Evolutionary conservation across 2,888 invertebrate genomes (phyloP), one percentile per base, ranked within the genome.

Genomic region (Hecatera dysodea): DNA sequence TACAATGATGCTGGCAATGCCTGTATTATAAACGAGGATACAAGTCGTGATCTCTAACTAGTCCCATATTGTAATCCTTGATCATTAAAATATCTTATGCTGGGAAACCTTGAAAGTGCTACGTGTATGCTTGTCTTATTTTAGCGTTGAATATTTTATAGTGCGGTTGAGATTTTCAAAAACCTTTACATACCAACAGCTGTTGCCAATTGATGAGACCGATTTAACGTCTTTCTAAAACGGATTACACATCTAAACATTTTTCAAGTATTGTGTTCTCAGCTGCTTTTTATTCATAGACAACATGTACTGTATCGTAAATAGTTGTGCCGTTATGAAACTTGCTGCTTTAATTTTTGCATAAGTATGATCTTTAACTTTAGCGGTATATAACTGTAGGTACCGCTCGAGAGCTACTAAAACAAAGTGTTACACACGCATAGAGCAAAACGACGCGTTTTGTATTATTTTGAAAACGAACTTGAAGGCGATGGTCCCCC

Each of bases 201-300:
- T 85, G 77, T 71, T 83, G 69, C 73, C 64, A 83, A 77, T 80
- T 67, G 72, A 81, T 77, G 75, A 72, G 60, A 68, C 52, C 68
- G 64, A 83, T 77, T 84, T 84, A 78, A 81, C 70, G 78, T 77
- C 73, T 77, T 83, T 83, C 79, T 77, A 67, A 74, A 85, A 67
- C 72, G 55, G 72, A 81, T 73, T 59, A 56, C 64, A 84, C 59
- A 66, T 75, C 48, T 55, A 62, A 84, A 81, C 71, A 67, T 78
- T 68, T 67, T 72, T 69, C 60, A 33, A 39, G 44, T 27, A 68
- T 33, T 55, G 63, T 63, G 60, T 67, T 78, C 59, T 67, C 36
- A 59, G 53, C 52, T 55, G 63, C 27, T 68, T 70, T 70, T 83
- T 61, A 70, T 78, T 67, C 63, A 29, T 71, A 72, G 39, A 74